These are phyloP conservation scores for Porites lutea DNA, from an alignment of 64 coral and sea anemone species.

Conservation along the genomic window DNA sequence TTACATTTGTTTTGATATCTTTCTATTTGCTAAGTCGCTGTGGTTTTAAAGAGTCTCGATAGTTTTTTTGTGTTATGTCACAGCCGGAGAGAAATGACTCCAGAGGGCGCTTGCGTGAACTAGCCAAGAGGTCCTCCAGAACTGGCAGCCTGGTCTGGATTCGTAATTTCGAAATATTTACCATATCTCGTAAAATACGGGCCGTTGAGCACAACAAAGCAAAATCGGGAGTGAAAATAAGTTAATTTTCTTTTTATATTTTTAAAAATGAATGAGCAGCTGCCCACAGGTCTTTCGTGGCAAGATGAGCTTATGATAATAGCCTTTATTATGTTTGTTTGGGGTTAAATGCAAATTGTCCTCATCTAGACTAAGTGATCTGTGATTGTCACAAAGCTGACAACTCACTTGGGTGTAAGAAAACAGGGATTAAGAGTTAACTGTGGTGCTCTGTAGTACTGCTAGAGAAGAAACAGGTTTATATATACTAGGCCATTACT, in stretches of 20 bases:
- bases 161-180: not conserved
- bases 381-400: conserved; percentile 38
- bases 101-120: not conserved
- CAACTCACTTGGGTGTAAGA: conserved; percentile 31
- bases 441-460: not conserved
- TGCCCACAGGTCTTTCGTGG: conserved; percentile 54
- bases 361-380: not conserved
- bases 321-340: conserved; percentile 61
- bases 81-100: conserved; percentile 1
- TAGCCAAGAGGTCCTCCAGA: not conserved
- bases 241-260: not conserved
- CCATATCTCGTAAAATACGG: not conserved
- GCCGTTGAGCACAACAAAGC: not conserved
- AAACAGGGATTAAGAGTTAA: not conserved
- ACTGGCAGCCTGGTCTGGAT: not conserved
- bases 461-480: not conserved
- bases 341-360: conserved; percentile 65
- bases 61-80: conserved; percentile 17
- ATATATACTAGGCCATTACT: not conserved
- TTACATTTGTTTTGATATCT: conserved; percentile 21
- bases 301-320: conserved; percentile 60
- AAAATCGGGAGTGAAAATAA: not conserved
- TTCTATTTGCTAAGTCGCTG: not conserved
- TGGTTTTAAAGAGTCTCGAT: not conserved
- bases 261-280: conserved; percentile 59